Evolutionary conservation across 2,113 vertebrate species (phyloP).

Genomic region (Brachionichthys hirsutus): DNA sequence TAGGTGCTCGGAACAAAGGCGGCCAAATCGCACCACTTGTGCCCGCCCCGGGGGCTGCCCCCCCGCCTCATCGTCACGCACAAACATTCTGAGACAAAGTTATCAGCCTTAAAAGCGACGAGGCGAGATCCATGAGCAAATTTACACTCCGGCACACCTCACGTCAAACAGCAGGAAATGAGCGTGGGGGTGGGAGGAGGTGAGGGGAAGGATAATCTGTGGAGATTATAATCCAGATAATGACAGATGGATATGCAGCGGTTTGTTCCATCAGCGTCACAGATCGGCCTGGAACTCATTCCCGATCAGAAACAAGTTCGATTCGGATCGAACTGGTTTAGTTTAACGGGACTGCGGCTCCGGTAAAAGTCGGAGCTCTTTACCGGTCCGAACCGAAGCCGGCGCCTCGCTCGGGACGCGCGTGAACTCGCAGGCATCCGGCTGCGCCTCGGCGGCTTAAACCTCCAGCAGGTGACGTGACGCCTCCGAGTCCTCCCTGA

Average conservation of each 20-base stretch:
- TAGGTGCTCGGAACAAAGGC: no score
- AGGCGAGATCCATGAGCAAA: constrained; percentile 22
- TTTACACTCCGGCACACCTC: constrained; percentile 36
- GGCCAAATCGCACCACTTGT: constrained; percentile 18
- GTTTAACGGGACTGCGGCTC: no score
- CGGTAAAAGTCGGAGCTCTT: no score
- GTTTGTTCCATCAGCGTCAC: no score
- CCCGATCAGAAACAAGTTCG: no score
- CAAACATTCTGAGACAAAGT: constrained; percentile 2
- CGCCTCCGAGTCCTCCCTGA: background rate
- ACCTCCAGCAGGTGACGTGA: constrained; percentile 11
- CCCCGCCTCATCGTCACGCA: no score
- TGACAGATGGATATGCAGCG: background rate
- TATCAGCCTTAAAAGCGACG: constrained; percentile 23
- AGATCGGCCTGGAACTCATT: no score
- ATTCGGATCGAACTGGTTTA: no score
- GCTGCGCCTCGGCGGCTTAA: constrained; percentile 7
- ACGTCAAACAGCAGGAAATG: constrained; percentile 45
- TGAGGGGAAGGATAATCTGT: constrained; percentile 13
- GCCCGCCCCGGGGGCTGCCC: constrained; percentile 14
- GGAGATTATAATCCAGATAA: background rate
- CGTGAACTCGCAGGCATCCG: constrained; percentile 12
- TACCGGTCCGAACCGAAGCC: no score
- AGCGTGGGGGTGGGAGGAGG: constrained; percentile 13
- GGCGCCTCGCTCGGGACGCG: background rate